Percentiles rank a stretch among this genome's conserved stretches.
These are phyloP conservation scores for Oryctolagus cuniculus DNA, from an alignment of 2,113 vertebrate genomes.

Conservation along the genomic window DNA sequence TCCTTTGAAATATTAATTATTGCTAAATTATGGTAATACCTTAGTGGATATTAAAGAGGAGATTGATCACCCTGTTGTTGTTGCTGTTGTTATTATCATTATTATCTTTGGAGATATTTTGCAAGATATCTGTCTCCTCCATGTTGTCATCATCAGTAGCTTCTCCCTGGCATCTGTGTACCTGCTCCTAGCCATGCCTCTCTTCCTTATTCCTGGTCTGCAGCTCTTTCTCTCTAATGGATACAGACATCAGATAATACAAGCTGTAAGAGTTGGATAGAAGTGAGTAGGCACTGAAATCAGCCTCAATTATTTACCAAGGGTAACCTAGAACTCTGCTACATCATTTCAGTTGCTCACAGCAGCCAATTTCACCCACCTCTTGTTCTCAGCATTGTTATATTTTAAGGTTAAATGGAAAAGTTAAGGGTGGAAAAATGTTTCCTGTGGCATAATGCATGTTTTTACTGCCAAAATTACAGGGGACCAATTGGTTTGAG, in stretches of 20 bases:
- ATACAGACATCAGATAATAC: background rate
- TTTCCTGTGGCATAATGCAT: background rate
- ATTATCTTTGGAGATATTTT: background rate
- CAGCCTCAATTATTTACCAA: background rate
- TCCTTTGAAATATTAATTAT: background rate
- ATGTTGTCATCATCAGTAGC: background rate
- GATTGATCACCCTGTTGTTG: background rate
- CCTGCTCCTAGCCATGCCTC: background rate
- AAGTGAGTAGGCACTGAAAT: background rate
- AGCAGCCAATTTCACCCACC: background rate
- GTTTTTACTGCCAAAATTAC: background rate
- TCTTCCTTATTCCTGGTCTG: background rate
- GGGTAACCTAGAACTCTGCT: background rate
- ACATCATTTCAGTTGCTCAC: background rate
- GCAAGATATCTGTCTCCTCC: background rate
- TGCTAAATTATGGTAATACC: background rate
- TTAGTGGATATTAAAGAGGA: background rate
- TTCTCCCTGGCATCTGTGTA: background rate
- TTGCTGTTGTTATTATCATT: background rate
- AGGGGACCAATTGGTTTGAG: background rate
- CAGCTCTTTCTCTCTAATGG: background rate
- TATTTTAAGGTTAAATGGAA: constrained; percentile 1
- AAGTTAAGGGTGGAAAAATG: background rate
- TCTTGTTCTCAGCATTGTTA: background rate
- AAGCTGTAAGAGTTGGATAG: background rate